Evolutionary conservation across 2,113 vertebrate genomes (phyloP), one percentile per base, ranked within the genome.

Genomic region (Leptosomus discolor): DNA sequence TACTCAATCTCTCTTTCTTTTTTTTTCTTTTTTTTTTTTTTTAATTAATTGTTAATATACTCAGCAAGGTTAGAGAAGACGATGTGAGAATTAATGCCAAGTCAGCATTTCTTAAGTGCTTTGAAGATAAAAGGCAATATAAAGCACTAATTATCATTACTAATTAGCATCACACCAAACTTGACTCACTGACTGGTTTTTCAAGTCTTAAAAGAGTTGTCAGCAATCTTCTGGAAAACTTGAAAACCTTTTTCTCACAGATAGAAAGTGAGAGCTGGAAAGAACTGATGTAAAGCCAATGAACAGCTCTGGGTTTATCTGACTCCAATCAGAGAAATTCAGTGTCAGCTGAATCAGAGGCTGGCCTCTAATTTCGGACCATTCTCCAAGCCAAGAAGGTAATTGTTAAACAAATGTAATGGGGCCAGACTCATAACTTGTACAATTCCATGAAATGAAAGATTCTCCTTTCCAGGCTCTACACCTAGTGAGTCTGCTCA

Each of bases 111-210:
- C 64, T 70, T 80, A 80, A 82, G 27, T 51, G 39, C 90, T 96
- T 92, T 94, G 86, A 97, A 93, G 93, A 95, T 79, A 80, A 94
- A 93, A 93, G 78, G 34, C 75, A 74, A 85, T 79, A 88, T 37
- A 88, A 92, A 83, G 26, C 56, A 87, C n/a, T 90, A 96, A 90
- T 94, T 95, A 74, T 83, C 75, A 6, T 90, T 76, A 73, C 76
- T 94, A 94, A 95, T 95, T 92, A 96, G 30, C 90, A 78, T 82
- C 45, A 68, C 68, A 69, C 70, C 39, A 91, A 87, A 89, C 84
- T 90, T 76, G 86, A 93, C 75, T 90, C 90, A 79, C 77, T 77
- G 58, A 91, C 97, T 92, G 76, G 88, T 96, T 96, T 96, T 96
- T 97, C 96, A 94, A 93, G 95, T 87, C 73, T 91, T 94, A 51